Evolutionary conservation across 2,797 vertebrate genomes (phyloP).

Genomic region (Odontamblyopus rebecca): DNA sequence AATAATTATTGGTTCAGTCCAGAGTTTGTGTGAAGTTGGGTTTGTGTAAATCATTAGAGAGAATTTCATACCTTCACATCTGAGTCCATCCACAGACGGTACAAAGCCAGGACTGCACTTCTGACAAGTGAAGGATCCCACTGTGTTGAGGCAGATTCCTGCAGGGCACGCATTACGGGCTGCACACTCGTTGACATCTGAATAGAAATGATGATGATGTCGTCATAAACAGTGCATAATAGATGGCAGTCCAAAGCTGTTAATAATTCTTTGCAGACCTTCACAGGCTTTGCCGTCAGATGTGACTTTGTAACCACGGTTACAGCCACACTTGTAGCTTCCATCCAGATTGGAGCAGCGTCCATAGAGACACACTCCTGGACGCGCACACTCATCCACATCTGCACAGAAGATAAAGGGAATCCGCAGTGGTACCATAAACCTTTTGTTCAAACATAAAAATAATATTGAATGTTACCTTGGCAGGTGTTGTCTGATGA

Average conservation of each 20-base stretch:
- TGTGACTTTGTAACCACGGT: slow-evolving; percentile 79
- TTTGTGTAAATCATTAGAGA: slow-evolving; percentile 24
- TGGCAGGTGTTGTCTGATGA: slow-evolving; percentile 77
- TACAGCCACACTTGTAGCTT: slow-evolving; percentile 84
- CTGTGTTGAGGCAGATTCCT: slow-evolving; percentile 82
- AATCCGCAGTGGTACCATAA: slow-evolving; percentile 20
- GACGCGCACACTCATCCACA: slow-evolving; percentile 80
- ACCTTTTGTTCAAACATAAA: slow-evolving; percentile 46
- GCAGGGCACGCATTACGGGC: slow-evolving; percentile 69
- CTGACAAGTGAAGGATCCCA: slow-evolving; percentile 83
- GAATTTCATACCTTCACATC: slow-evolving; percentile 81
- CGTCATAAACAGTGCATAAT: slow-evolving; percentile 22
- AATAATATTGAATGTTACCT: slow-evolving; percentile 72
- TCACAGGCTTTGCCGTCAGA: slow-evolving; percentile 80
- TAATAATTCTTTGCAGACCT: slow-evolving; percentile 77
- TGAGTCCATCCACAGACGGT: slow-evolving; percentile 77
- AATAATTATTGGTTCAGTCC: slow-evolving; percentile 7
- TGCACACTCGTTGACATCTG: slow-evolving; percentile 76
- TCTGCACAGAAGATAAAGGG: slow-evolving; percentile 70
- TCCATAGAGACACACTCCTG: slow-evolving; percentile 80
- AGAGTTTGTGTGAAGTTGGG: not conserved
- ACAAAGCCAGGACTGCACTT: slow-evolving; percentile 78
- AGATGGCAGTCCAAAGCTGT: slow-evolving; percentile 47
- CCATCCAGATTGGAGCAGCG: slow-evolving; percentile 86
- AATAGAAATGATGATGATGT: slow-evolving; percentile 52